Evolutionary conservation across 2,113 vertebrate genomes (phyloP), one percentile per base, ranked within the genome.

Genomic region (Nanger granti): DNA sequence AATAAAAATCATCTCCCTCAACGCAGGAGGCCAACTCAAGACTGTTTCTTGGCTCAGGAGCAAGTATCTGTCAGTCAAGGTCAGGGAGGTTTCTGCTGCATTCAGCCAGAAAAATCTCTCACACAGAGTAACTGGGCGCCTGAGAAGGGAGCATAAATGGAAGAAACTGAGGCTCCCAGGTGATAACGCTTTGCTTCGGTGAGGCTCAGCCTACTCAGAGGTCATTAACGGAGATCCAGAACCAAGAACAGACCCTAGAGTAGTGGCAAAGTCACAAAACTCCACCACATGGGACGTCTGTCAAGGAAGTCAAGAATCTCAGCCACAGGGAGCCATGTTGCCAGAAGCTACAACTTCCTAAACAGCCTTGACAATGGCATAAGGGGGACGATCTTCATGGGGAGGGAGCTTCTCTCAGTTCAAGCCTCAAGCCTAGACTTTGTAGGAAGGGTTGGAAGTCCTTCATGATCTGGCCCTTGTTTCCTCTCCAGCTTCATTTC

Each of bases 61-160:
- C 96, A 95, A 97, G 52, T 57, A 73, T 95, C 66, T 97, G 89
- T 96, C 96, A 96, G 84, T 91, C 87, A 95, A 76, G 87, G 89
- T 97, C 87, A 84, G 89, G 62, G 54, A 95, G 62, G 62, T 64
- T 93, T 95, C 93, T 95, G 93, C 29, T 47, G 85, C 31, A 57
- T 69, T 94, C 69, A 93, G 62, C 52, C 11, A 5, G 14, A 55
- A 55, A 94, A 96, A 87, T 93, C 57, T 88, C 82, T 87, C 54
- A 18, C 2, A 12, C 52, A 8, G 49, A 37, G 15, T 47, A 69
- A 97, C 8, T n/a, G 79, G 34, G 94, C 80, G 90, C 49, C 49
- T 5, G 66, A 54, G 8, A 52, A 24, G 20, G 37, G 60, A 80
- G 44, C 86, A 31, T 37, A n/a, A 47, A 44, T 24, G 29, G 37